phyloP scores from a whole-genome alignment of 2,797 vertebrate genomes.

The Molothrus ater region DNA sequence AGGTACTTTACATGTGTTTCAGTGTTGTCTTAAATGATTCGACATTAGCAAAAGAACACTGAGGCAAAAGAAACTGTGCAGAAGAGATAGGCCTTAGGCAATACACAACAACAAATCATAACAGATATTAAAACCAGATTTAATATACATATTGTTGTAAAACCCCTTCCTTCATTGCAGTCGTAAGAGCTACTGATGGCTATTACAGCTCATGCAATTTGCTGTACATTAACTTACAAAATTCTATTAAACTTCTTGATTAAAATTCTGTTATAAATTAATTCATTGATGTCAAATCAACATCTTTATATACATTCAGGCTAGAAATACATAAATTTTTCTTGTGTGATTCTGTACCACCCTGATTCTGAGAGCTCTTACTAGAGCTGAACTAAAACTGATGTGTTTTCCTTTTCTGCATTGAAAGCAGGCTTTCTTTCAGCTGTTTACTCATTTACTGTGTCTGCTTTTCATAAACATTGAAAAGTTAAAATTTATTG shows the following conservation, averaged over 20 bases:
- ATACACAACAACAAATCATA: neutral
- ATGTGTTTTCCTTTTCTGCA: neutral
- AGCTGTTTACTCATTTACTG: neutral
- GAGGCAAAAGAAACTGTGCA: neutral
- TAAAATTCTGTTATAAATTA: neutral
- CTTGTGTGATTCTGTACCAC: neutral
- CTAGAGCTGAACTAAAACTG: neutral
- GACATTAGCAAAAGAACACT: neutral
- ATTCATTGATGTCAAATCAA: neutral
- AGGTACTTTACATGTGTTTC: conserved; percentile 5
- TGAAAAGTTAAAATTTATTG: neutral
- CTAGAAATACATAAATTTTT: neutral
- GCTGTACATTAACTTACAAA: neutral
- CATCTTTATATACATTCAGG: neutral
- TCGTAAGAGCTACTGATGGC: neutral
- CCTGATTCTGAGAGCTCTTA: neutral
- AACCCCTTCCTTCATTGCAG: neutral
- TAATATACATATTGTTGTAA: neutral
- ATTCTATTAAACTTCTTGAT: neutral
- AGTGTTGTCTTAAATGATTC: conserved; percentile 46
- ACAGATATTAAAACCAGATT: neutral
- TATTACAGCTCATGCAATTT: neutral
- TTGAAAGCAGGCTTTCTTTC: neutral
- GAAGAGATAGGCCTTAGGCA: neutral
- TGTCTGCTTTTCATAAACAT: neutral